These are phyloP conservation scores for Scotopteryx bipunctaria DNA, from an alignment of 2,888 invertebrate genomes.

Conservation along the genomic window DNA sequence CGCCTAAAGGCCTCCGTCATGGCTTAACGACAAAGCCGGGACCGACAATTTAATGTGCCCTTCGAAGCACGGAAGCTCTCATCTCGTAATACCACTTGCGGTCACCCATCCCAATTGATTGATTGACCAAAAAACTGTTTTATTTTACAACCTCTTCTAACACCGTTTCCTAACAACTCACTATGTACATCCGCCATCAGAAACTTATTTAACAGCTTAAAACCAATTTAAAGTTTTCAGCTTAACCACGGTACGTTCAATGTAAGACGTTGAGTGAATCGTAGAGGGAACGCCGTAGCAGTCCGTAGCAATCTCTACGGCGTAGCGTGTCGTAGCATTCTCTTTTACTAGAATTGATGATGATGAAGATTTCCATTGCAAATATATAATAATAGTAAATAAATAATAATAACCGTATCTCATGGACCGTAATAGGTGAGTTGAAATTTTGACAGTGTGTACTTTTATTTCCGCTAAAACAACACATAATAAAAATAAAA, in stretches of 20 bases:
- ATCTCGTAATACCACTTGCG: no score
- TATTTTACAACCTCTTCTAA: neutral
- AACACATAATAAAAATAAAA: no score
- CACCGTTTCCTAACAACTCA: neutral
- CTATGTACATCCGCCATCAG: constrained; percentile 4
- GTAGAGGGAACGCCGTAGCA: neutral
- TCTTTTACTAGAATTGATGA: neutral
- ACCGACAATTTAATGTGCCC: no score
- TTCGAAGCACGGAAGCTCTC: no score
- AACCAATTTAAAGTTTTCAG: constrained; percentile 32
- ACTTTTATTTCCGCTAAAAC: no score
- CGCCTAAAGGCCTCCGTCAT: no score
- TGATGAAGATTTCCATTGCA: no score
- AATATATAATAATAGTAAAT: no score
- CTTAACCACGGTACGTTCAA: constrained; percentile 11
- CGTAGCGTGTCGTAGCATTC: neutral
- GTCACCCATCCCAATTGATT: neutral
- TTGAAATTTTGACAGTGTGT: no score
- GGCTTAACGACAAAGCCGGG: no score
- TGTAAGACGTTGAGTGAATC: constrained; percentile 24
- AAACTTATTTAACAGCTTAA: constrained; percentile 20
- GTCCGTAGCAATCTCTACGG: neutral
- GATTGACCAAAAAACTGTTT: neutral
- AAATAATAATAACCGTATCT: no score
- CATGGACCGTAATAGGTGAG: no score